Conservation (phyloP, 2,797 vertebrate genomes). For the Anguilla pacifica region DNA sequence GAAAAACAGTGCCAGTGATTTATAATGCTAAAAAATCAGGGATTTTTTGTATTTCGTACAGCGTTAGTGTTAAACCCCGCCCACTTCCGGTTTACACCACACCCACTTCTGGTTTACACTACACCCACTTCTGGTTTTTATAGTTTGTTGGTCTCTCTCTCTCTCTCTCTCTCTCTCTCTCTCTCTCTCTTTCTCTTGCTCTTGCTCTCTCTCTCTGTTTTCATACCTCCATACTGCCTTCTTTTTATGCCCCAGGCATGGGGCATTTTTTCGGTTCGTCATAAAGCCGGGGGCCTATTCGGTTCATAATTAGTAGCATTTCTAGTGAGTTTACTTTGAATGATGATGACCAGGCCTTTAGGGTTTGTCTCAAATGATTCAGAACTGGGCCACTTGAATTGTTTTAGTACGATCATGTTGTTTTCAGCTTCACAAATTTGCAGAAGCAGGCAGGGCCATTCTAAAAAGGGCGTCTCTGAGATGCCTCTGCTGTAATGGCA, state of each 20-base stretch:
- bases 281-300: background rate
- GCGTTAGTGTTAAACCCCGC: no score
- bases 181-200: slow-evolving; percentile 36
- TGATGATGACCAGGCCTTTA: background rate
- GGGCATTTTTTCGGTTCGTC: background rate
- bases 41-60: no score
- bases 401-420: background rate
- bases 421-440: background rate
- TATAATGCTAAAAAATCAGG: no score
- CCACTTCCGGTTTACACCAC: no score
- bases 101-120: no score
- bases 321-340: slow-evolving; percentile 15
- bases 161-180: slow-evolving; percentile 35
- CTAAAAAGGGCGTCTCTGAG: background rate
- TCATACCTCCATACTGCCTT: background rate
- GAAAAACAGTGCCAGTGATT: no score
- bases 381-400: background rate
- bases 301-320: slow-evolving; percentile 14
- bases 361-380: background rate
- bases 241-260: background rate
- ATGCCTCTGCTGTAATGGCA: background rate
- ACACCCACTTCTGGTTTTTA: no score
- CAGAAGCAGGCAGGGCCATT: background rate
- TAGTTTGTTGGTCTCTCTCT: slow-evolving; percentile 33
- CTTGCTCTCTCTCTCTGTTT: slow-evolving; percentile 41